Base-by-base conservation (phyloP, 2,113 vertebrate species). In the Sorex araneus region DNA sequence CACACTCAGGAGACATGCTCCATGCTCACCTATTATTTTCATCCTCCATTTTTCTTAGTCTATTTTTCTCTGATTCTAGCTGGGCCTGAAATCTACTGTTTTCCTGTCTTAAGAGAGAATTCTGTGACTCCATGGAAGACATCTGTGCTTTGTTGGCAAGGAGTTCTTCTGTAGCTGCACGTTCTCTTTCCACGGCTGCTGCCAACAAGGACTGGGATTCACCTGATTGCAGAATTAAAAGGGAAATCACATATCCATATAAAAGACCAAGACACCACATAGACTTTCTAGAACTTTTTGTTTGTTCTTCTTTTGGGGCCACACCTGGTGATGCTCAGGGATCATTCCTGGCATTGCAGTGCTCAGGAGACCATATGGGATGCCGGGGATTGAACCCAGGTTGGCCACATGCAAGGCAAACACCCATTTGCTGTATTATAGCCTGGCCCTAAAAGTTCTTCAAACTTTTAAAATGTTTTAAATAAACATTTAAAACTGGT, bases 201-300 rank as follows among this genome's bases (percentile, higher is more conserved):
- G 99, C 99, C 91, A 99, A 97, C 96, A 99, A 98, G 36, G 98
- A 96, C 96, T 99, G 99, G 34, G 99, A 98, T 67, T 99, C 99
- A 83, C 97, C 99, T 99, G 96, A 74, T 13, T 66, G 28, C 1
- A 96, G 86, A 9, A 74, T 70, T 70, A 80, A 81, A 84, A 84
- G 43, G 85, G 85, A 94, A 85, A 30, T 43, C 23, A 57, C 18
- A 63, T 21, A 66, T 60, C 47, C 16, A 13, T 13, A 54, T 18
- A 57, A 66, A 27, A 83, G 11, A 76, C 43, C 30, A 93, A 78
- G 1, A 69, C 1, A 67, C 21, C 50, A 94, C n/a, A 71, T 25
- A 30, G 32, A 70, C 36, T 78, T 40, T 75, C 64, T 91, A 71
- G 19, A 71, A 19, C 30, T 34, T 19, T 30, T 71, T 32, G 32